These are phyloP conservation scores for Coecobrya sp. DNA, from an alignment of 2,888 invertebrate genomes.

Conservation along the genomic window DNA sequence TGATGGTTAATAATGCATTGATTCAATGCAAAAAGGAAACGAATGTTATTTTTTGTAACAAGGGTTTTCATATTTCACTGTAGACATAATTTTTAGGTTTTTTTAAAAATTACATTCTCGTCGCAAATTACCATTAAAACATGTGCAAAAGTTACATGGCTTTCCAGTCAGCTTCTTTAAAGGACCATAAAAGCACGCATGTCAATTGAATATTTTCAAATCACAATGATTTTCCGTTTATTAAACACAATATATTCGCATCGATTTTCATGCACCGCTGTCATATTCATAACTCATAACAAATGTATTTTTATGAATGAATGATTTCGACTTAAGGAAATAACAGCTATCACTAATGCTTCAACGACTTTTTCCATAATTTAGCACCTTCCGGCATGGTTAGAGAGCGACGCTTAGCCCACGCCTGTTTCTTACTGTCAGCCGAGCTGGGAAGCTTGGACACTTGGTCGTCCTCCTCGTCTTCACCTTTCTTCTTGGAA, in stretches of 20 bases:
- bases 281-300: neutral
- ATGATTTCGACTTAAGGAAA: neutral
- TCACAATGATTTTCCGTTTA: neutral
- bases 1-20: too few species aligned
- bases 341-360: conserved; percentile 56
- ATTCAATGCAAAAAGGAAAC: too few species aligned
- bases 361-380: conserved; percentile 83
- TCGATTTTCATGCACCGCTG: neutral
- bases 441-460: conserved; percentile 47
- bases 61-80: too few species aligned
- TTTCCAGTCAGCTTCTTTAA: conserved; percentile 23
- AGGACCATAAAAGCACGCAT: neutral
- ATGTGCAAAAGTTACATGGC: neutral
- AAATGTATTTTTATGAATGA: neutral
- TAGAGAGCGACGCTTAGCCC: conserved; percentile 85
- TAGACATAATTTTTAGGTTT: too few species aligned
- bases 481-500: conserved; percentile 16
- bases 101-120: too few species aligned
- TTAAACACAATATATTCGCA: neutral
- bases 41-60: too few species aligned
- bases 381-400: conserved; percentile 86
- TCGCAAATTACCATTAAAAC: too few species aligned
- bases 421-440: conserved; percentile 85
- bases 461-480: conserved; percentile 40
- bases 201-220: neutral